phyloP scores from a whole-genome alignment of 2,797 vertebrate genomes.

The Anabas testudineus region DNA sequence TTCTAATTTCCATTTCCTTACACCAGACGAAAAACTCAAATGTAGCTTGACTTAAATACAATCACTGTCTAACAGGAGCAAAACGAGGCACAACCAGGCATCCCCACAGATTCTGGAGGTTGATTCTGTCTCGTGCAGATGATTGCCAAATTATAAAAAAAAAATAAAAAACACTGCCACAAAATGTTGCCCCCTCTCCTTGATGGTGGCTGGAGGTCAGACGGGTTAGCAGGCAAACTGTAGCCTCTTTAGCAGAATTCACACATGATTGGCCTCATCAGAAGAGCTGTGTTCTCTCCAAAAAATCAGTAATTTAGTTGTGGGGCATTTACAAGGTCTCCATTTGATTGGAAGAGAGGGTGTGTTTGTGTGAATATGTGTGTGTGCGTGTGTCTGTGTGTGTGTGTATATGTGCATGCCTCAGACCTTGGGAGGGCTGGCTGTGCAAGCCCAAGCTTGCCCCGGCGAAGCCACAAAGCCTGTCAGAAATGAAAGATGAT shows the following conservation, averaged over 20 bases:
- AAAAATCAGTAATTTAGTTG: constrained; percentile 74
- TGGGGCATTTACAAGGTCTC: constrained; percentile 53
- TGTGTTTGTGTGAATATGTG: constrained; percentile 44
- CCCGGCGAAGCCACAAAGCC: constrained; percentile 72
- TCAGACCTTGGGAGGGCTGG: constrained; percentile 83
- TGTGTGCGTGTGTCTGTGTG: constrained; percentile 42
- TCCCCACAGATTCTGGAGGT: constrained; percentile 9
- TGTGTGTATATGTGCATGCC: constrained; percentile 63
- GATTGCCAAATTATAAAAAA: constrained; percentile 45
- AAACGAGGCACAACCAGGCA: background rate
- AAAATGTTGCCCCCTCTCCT: constrained; percentile 25
- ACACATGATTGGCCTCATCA: constrained; percentile 71
- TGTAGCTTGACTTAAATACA: background rate
- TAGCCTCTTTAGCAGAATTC: constrained; percentile 62
- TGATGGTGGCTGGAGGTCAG: constrained; percentile 64
- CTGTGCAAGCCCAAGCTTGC: constrained; percentile 80
- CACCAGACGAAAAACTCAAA: background rate
- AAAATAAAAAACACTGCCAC: background rate
- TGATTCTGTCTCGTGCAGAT: constrained; percentile 20
- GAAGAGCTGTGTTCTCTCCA: constrained; percentile 61
- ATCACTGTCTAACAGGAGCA: background rate
- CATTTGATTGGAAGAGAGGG: constrained; percentile 70
- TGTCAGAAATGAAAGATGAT: constrained; percentile 75
- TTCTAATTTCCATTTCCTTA: background rate
- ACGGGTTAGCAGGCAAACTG: constrained; percentile 46